Conservation (phyloP, 2,888 invertebrate genomes). For the Athetis lepigone region DNA sequence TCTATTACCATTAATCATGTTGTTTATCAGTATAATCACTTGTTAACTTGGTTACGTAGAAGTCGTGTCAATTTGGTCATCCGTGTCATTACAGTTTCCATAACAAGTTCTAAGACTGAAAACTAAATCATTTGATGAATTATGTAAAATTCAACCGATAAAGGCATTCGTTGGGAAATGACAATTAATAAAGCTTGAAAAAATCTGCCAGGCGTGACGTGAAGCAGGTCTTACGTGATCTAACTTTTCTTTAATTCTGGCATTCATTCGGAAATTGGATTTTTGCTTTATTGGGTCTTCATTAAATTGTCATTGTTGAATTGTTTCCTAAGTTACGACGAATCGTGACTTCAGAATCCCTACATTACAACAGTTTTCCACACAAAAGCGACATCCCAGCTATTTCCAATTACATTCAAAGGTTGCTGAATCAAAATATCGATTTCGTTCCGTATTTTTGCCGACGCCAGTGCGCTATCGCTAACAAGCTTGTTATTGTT, state of each 20-base stretch:
- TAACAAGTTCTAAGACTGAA: constrained; percentile 47
- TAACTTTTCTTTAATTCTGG: constrained; percentile 5
- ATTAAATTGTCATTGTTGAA: not conserved
- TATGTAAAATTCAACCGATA: constrained; percentile 47
- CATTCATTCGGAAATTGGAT: constrained; percentile 10
- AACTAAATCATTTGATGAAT: constrained; percentile 49
- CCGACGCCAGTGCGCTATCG: constrained; percentile 60
- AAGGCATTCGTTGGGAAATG: constrained; percentile 36
- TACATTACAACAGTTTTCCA: constrained; percentile 12
- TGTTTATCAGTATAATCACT: constrained; percentile 54
- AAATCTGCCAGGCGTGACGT: constrained; percentile 20
- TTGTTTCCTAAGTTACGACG: not conserved
- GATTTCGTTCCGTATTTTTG: constrained; percentile 59
- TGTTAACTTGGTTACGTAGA: constrained; percentile 46
- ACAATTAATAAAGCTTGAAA: constrained; percentile 27
- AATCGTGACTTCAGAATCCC: not conserved
- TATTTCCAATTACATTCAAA: constrained; percentile 23
- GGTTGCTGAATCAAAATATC: constrained; percentile 32
- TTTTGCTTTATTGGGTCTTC: not conserved
- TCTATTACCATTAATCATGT: constrained; percentile 68
- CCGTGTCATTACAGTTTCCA: constrained; percentile 42
- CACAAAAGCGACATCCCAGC: constrained; percentile 18
- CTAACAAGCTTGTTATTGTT: constrained; percentile 71
- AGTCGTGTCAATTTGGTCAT: constrained; percentile 56
- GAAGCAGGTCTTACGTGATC: constrained; percentile 10